phyloP scores from a whole-genome alignment of 2,113 vertebrate species.

The Strigops habroptila region DNA sequence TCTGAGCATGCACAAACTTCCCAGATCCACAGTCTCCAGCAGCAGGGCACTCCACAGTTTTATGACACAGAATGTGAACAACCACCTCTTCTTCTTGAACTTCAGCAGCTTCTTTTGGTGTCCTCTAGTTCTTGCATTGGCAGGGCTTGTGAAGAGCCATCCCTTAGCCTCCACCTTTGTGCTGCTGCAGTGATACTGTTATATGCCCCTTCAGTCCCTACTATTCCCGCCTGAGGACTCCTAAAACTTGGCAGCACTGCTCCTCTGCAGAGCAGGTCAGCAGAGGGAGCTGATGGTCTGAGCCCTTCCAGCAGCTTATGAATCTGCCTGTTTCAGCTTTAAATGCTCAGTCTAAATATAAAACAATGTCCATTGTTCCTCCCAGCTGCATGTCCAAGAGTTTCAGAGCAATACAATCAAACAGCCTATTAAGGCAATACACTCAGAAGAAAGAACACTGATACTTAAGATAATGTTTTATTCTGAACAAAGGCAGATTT shows the following conservation, averaged over 20 bases:
- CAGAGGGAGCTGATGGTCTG: slow-evolving; percentile 54
- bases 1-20: background rate
- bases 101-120: background rate
- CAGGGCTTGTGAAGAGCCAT: background rate
- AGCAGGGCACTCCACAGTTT: background rate
- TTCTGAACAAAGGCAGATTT: background rate
- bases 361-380: slow-evolving; percentile 36
- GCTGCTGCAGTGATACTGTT: background rate
- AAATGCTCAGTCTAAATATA: background rate
- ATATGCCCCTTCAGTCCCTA: too few species aligned
- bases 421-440: slow-evolving; percentile 22
- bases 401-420: slow-evolving; percentile 3
- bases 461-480: background rate
- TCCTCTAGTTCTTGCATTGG: background rate
- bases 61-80: background rate
- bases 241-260: background rate
- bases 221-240: background rate
- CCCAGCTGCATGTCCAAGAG: background rate
- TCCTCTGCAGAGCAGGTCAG: background rate
- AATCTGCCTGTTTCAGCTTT: background rate
- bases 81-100: background rate
- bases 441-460: background rate
- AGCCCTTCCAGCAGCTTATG: slow-evolving; percentile 5
- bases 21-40: background rate
- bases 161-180: background rate